Percentiles rank a stretch among this genome's conserved stretches.
These are phyloP conservation scores for Chaetodon auriga DNA, from an alignment of 2,113 vertebrate genomes.

Conservation along the genomic window DNA sequence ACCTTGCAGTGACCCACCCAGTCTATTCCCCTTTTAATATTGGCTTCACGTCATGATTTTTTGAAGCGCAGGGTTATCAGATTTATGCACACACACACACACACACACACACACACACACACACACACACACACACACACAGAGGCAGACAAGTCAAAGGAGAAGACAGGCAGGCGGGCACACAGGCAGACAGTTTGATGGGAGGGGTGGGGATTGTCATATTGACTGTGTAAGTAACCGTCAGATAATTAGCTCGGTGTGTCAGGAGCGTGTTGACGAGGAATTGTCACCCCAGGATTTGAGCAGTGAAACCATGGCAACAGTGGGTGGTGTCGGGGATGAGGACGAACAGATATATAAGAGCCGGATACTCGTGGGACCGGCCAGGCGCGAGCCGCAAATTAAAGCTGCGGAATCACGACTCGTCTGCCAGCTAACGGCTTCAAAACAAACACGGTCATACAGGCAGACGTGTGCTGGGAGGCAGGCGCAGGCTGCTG, in stretches of 20 bases:
- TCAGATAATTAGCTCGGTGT: slow-evolving; percentile 53
- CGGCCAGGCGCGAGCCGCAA: slow-evolving; percentile 19
- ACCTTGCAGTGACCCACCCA: slow-evolving; percentile 12
- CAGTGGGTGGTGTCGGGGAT: slow-evolving; percentile 8
- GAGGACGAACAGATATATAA: slow-evolving; percentile 22
- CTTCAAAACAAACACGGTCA: slow-evolving; percentile 38
- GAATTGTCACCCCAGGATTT: slow-evolving; percentile 60
- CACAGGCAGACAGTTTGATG: slow-evolving; percentile 34
- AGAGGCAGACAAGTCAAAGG: not conserved
- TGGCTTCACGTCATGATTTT: slow-evolving; percentile 19
- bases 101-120: slow-evolving; percentile 11
- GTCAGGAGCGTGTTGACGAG: slow-evolving; percentile 56
- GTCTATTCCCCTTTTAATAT: slow-evolving; percentile 40
- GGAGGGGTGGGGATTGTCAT: slow-evolving; percentile 27
- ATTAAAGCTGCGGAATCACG: slow-evolving; percentile 33
- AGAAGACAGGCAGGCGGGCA: not conserved
- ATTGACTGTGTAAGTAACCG: slow-evolving; percentile 40
- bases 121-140: not conserved
- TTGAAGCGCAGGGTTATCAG: not conserved
- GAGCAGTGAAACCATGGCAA: slow-evolving; percentile 66
- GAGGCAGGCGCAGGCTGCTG: not conserved
- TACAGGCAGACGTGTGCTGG: not conserved
- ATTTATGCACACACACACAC: slow-evolving; percentile 29
- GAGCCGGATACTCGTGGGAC: slow-evolving; percentile 20
- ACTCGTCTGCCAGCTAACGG: slow-evolving; percentile 14